Conservation (phyloP, 2,888 invertebrate species). For the Oscheius onirici region DNA sequence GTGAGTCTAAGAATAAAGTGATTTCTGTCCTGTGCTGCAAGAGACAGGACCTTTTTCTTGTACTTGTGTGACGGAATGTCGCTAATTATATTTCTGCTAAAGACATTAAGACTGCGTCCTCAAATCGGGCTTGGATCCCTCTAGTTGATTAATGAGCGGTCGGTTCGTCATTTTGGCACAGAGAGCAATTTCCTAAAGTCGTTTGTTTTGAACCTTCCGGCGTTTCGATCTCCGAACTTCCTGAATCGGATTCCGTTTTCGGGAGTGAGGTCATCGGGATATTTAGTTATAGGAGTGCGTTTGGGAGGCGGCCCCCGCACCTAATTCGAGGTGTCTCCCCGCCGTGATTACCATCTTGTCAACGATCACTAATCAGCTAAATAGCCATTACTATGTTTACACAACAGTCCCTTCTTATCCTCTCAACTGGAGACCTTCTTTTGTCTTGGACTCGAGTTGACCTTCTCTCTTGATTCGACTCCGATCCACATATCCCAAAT, state of each 20-base stretch:
- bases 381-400: too few species aligned
- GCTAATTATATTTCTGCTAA: constrained; percentile 19
- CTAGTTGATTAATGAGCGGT: neutral
- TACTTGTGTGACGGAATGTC: constrained; percentile 24
- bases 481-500: neutral
- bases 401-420: too few species aligned
- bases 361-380: too few species aligned
- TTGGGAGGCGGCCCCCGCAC: neutral
- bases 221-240: neutral
- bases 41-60: constrained; percentile 23
- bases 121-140: neutral
- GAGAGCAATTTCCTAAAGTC: neutral
- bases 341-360: too few species aligned
- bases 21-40: constrained; percentile 5
- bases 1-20: neutral
- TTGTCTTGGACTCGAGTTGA: neutral
- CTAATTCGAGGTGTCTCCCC: constrained; percentile 5
- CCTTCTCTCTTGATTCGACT: constrained; percentile 1
- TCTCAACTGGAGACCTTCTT: too few species aligned
- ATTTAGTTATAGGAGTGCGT: constrained; percentile 3
- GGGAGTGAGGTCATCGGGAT: constrained; percentile 16
- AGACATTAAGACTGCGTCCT: constrained; percentile 19
- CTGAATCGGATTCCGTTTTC: neutral
- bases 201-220: neutral
- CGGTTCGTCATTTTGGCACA: neutral